phyloP scores from a whole-genome alignment of 2,113 vertebrate genomes.

The Hippocampus abdominalis region DNA sequence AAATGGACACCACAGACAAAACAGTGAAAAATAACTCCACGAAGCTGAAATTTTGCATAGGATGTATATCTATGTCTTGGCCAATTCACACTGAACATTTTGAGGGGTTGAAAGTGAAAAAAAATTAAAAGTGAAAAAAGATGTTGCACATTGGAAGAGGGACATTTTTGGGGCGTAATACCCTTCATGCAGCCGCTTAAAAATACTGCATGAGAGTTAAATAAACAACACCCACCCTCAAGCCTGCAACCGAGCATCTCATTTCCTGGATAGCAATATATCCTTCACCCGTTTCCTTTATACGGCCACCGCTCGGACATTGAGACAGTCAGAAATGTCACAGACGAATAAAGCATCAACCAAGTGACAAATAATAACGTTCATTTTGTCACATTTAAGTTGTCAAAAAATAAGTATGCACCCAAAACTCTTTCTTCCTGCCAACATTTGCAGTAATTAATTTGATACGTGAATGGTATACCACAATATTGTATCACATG shows the following conservation, averaged over 20 bases:
- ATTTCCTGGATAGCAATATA: constrained; percentile 20
- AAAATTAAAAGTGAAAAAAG: no score
- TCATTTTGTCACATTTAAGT: neutral
- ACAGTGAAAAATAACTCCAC: no score
- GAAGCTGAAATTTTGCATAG: no score
- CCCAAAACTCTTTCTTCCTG: neutral
- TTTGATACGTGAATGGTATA: constrained; percentile 16
- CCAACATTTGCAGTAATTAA: constrained; percentile 30
- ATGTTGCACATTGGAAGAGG: no score
- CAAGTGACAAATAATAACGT: neutral
- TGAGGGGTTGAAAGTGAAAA: no score
- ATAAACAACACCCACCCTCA: neutral
- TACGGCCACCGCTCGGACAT: constrained; percentile 2
- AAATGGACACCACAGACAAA: no score
- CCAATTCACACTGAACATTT: no score
- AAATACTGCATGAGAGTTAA: no score
- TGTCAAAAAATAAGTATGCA: neutral
- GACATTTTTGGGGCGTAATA: no score
- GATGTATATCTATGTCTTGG: no score
- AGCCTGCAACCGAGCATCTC: constrained; percentile 5
- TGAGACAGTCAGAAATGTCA: constrained; percentile 32
- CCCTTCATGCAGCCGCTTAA: no score
- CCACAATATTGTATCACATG: constrained; percentile 33
- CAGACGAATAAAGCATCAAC: neutral
- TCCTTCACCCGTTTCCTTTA: neutral